Evolutionary conservation across 2,797 vertebrate species (phyloP).

Genomic region (Erethizon dorsatum): DNA sequence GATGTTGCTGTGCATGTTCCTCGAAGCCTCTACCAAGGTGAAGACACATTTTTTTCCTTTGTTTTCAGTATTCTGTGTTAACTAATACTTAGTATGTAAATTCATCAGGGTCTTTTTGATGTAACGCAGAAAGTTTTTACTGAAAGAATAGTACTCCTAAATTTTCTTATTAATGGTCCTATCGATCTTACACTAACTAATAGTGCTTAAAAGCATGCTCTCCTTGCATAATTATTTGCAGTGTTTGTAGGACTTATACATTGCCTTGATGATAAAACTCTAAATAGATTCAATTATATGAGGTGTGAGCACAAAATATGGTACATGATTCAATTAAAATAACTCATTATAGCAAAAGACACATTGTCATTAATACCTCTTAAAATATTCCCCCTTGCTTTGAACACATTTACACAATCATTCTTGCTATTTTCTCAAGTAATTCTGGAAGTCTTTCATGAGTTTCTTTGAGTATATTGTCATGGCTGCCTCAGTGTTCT

Average conservation of each 20-base stretch:
- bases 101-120: too few relatives aligned
- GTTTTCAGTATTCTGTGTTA: too few relatives aligned
- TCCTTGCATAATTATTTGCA: neutral
- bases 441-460: too few relatives aligned
- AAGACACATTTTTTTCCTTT: too few relatives aligned
- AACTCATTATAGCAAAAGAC: neutral
- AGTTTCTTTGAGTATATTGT: too few relatives aligned
- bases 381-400: neutral
- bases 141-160: neutral
- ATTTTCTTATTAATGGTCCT: neutral
- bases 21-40: too few relatives aligned
- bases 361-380: too few relatives aligned
- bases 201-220: neutral
- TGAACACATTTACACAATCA: neutral
- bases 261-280: neutral
- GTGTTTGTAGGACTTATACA: neutral
- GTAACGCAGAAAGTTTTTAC: too few relatives aligned
- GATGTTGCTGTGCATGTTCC: too few relatives aligned
- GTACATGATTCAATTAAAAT: neutral
- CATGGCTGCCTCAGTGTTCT: too few relatives aligned
- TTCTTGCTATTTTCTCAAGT: neutral
- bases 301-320: neutral
- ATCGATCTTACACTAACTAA: neutral
- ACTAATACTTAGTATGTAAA: too few relatives aligned
- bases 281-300: neutral